phyloP scores from a whole-genome alignment of 2,888 invertebrate genomes.

The Unio pictorum region DNA sequence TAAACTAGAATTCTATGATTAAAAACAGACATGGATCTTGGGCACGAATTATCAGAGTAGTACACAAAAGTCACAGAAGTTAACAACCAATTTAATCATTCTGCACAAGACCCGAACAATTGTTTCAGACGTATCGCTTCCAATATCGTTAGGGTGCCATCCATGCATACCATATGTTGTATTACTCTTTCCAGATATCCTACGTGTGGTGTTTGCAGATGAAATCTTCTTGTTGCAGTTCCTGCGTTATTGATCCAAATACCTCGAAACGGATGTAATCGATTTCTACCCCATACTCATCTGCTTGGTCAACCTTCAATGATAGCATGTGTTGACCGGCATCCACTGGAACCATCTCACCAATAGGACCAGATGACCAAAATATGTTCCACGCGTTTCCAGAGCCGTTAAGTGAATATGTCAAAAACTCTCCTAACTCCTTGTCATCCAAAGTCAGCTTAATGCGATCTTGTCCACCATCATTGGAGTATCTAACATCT shows the following conservation, averaged over 20 bases:
- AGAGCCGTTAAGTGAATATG: slow-evolving; percentile 16
- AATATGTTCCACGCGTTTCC: slow-evolving; percentile 34
- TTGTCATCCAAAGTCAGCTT: slow-evolving; percentile 21
- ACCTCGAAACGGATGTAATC: slow-evolving; percentile 36
- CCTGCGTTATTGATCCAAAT: slow-evolving; percentile 17
- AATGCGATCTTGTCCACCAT: slow-evolving; percentile 30
- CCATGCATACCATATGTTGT: too few relatives aligned
- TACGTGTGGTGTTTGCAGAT: slow-evolving; percentile 16
- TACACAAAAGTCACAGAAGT: too few relatives aligned
- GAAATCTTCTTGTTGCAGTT: slow-evolving; percentile 22
- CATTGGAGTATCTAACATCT: slow-evolving; percentile 36
- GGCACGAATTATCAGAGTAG: too few relatives aligned
- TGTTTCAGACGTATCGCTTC: too few relatives aligned
- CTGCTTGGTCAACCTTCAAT: slow-evolving; percentile 23
- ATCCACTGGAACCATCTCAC: slow-evolving; percentile 9
- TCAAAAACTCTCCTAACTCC: slow-evolving; percentile 24
- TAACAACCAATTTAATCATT: too few relatives aligned
- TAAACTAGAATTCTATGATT: too few relatives aligned
- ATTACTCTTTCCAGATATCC: too few relatives aligned
- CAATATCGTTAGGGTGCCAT: too few relatives aligned
- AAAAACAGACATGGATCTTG: too few relatives aligned
- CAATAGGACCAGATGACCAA: slow-evolving; percentile 31
- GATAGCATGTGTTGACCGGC: slow-evolving; percentile 24
- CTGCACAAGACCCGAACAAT: too few relatives aligned
- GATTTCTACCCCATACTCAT: slow-evolving; percentile 35